Evolutionary conservation across 2,113 vertebrate genomes (phyloP).

Genomic region (Canis aureus): DNA sequence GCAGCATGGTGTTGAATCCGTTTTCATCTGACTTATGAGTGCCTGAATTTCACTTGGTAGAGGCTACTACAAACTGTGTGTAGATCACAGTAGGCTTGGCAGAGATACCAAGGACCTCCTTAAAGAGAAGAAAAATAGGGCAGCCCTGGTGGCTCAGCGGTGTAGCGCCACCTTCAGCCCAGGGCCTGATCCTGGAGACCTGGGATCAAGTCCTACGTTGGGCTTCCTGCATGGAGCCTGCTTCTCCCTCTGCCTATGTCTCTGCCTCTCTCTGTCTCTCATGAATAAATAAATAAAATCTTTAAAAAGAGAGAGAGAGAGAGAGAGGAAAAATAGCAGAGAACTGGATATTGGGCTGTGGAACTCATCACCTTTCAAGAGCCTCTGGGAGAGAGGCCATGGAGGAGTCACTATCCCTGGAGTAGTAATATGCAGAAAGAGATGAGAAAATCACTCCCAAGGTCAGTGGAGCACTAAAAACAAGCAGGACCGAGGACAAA

Average conservation of each 20-base stretch:
- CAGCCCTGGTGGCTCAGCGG: no score
- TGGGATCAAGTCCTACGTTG: no score
- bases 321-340: not conserved
- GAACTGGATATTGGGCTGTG: not conserved
- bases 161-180: no score
- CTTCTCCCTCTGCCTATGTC: no score
- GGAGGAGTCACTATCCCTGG: not conserved
- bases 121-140: not conserved
- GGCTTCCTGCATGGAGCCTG: no score
- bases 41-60: not conserved
- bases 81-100: not conserved
- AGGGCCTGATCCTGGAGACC: no score
- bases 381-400: not conserved
- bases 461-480: not conserved
- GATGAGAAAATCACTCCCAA: not conserved
- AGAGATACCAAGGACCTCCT: not conserved
- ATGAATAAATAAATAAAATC: no score
- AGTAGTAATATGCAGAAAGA: not conserved
- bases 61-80: not conserved
- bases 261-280: no score
- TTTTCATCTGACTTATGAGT: not conserved
- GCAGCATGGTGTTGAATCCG: fast-evolving
- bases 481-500: not conserved
- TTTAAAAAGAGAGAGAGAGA: no score
- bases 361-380: not conserved